Evolutionary conservation across 1,140 invertebrate genomes (phyloP).

Genomic region (Drosophila tristis): DNA sequence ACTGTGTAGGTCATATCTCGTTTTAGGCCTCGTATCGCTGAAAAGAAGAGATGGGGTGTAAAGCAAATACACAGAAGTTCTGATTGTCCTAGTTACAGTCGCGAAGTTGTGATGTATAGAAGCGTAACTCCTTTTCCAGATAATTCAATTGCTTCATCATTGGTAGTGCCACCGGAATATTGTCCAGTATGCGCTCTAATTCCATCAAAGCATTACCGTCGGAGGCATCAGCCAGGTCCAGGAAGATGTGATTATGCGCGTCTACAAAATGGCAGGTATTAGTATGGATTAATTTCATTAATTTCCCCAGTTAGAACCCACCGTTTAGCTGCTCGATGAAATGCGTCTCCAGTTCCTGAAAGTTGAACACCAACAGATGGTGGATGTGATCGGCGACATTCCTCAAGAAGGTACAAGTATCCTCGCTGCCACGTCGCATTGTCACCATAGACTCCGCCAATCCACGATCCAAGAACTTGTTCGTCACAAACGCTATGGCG

Average conservation of each 20-base stretch:
- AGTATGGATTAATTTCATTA: neutral
- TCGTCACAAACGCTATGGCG: constrained; percentile 94
- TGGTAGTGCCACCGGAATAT: constrained; percentile 87
- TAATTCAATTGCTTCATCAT: constrained; percentile 87
- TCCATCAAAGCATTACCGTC: constrained; percentile 90
- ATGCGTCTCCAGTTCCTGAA: constrained; percentile 88
- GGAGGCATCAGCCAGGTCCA: constrained; percentile 88
- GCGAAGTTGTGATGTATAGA: constrained; percentile 87
- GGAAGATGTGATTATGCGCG: constrained; percentile 85
- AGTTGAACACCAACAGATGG: constrained; percentile 89
- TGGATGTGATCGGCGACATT: constrained; percentile 88
- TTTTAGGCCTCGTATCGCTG: constrained; percentile 89
- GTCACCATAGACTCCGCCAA: constrained; percentile 86
- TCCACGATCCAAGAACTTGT: constrained; percentile 91
- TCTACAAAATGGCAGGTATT: constrained; percentile 35
- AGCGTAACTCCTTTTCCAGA: constrained; percentile 87
- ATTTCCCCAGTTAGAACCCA: constrained; percentile 60
- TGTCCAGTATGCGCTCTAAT: constrained; percentile 89
- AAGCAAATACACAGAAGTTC: too few species aligned
- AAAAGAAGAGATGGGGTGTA: constrained; percentile 24
- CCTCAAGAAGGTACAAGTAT: constrained; percentile 88
- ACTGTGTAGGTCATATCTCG: constrained; percentile 84
- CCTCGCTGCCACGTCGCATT: constrained; percentile 86
- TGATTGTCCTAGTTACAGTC: constrained; percentile 86
- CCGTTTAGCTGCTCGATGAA: constrained; percentile 87